Conservation (phyloP, 2,113 vertebrate species). For the Dasyurus viverrinus region DNA sequence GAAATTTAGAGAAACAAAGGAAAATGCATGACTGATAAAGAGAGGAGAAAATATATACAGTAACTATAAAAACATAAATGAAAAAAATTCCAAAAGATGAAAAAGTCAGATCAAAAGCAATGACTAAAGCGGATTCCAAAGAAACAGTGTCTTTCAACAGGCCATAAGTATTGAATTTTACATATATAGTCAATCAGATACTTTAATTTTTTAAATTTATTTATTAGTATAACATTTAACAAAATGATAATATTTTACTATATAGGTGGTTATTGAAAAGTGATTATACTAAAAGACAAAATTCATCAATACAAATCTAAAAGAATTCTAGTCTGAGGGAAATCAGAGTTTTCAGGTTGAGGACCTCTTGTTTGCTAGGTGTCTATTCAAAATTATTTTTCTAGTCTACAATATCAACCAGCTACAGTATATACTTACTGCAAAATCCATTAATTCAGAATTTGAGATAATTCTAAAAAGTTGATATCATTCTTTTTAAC, state of each 20-base stretch:
- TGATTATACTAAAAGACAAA: background rate
- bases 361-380: background rate
- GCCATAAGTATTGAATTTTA: background rate
- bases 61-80: background rate
- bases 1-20: background rate
- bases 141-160: background rate
- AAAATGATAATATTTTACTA: background rate
- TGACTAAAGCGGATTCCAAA: background rate
- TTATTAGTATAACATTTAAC: background rate
- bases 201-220: background rate
- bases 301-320: background rate
- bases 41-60: background rate
- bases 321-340: background rate
- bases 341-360: background rate
- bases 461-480: background rate
- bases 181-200: background rate
- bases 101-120: background rate
- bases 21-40: background rate
- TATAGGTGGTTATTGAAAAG: background rate
- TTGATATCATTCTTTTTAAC: constrained; percentile 16
- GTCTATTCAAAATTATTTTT: background rate
- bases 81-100: background rate
- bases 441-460: background rate
- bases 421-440: background rate
- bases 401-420: constrained; percentile 24